Conservation (phyloP, 2,113 vertebrate genomes). For the Tupaia tana region DNA sequence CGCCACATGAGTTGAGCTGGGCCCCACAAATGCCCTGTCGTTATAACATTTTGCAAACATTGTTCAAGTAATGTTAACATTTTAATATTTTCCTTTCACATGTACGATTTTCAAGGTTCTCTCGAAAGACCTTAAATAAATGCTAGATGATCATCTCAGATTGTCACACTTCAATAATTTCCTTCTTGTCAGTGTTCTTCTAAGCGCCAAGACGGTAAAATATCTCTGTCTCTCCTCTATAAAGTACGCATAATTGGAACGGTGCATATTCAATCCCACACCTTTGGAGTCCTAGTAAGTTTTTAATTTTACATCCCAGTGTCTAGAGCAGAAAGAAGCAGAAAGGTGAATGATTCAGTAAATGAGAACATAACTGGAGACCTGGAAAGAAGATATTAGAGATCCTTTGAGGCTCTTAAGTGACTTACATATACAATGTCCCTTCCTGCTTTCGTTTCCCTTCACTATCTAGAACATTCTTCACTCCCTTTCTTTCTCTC, state of each 20-base stretch:
- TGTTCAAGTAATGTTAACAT: not conserved
- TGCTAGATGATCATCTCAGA: not conserved
- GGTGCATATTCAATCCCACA: not conserved
- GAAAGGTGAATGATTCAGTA: not conserved
- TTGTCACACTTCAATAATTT: slow-evolving; percentile 23
- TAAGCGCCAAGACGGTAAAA: slow-evolving; percentile 13
- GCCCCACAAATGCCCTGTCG: not conserved
- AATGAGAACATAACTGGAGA: not conserved
- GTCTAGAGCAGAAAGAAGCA: not conserved
- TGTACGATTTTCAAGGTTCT: not conserved
- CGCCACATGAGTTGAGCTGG: not conserved
- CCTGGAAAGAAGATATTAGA: not conserved
- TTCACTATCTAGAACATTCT: not conserved
- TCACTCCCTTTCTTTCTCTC: not conserved
- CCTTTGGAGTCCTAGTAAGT: not conserved
- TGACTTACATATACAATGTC: not conserved
- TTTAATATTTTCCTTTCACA: slow-evolving; percentile 46
- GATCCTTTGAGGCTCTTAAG: not conserved
- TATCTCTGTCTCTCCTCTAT: not conserved
- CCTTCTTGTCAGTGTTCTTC: not conserved
- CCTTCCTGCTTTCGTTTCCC: not conserved
- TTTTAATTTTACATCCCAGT: not conserved
- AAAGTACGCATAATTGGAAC: not conserved
- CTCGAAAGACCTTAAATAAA: slow-evolving; percentile 11
- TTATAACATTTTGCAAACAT: not conserved